Conservation (phyloP, 2,797 vertebrate genomes). For the Pseudopleuronectes americanus region DNA sequence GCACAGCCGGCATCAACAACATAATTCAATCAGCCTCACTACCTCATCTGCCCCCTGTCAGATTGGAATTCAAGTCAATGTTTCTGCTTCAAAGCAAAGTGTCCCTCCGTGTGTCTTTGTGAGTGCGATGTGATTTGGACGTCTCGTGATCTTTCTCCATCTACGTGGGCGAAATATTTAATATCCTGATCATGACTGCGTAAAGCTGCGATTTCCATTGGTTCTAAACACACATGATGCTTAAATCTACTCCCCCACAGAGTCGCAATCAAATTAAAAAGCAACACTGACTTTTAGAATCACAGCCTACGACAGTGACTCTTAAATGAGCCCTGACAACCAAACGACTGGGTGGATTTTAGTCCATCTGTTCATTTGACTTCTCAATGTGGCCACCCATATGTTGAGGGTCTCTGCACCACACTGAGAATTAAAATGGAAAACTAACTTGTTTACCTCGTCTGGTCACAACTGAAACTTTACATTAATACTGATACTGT, state of each 20-base stretch:
- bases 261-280: constrained; percentile 29
- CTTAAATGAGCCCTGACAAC: constrained; percentile 49
- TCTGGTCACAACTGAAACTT: constrained; percentile 10
- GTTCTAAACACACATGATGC: neutral
- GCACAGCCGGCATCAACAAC: constrained; percentile 51
- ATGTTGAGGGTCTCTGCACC: constrained; percentile 43
- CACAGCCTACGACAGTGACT: constrained; percentile 21
- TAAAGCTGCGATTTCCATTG: neutral
- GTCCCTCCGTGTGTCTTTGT: constrained; percentile 1
- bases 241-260: neutral
- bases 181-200: constrained; percentile 10
- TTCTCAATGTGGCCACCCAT: constrained; percentile 55
- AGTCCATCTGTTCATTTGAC: constrained; percentile 69
- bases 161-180: constrained; percentile 5
- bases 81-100: constrained; percentile 43
- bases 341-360: constrained; percentile 42
- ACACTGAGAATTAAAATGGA: constrained; percentile 56
- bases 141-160: neutral
- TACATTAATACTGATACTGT: neutral
- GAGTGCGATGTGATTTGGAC: constrained; percentile 1
- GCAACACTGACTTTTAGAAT: constrained; percentile 13
- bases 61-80: constrained; percentile 26
- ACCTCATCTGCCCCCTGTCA: constrained; percentile 57
- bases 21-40: constrained; percentile 61
- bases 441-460: constrained; percentile 23